Evolutionary conservation across 1,140 invertebrate species (phyloP).

Genomic region (Papilio machaon): DNA sequence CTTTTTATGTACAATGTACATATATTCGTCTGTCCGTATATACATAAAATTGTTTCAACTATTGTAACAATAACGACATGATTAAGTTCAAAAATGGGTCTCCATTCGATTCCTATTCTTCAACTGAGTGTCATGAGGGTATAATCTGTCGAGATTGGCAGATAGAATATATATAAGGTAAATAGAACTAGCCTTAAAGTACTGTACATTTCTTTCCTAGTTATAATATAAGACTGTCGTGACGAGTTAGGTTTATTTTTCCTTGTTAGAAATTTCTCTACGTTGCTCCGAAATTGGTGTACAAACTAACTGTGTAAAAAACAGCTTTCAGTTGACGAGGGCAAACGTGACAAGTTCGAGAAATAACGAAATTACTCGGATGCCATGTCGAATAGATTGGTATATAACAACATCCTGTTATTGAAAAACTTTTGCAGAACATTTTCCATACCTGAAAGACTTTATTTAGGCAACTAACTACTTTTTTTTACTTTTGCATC

Average conservation of each 20-base stretch:
- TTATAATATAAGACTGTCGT: not conserved
- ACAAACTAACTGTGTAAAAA: not conserved
- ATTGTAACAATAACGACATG: too few species aligned
- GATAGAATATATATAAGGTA: not conserved
- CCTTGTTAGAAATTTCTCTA: not conserved
- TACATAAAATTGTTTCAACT: too few species aligned
- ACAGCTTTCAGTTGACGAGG: constrained; percentile 16
- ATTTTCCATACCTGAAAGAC: not conserved
- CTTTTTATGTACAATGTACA: too few species aligned
- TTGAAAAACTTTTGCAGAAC: not conserved
- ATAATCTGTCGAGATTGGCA: too few species aligned
- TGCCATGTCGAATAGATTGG: constrained; percentile 13
- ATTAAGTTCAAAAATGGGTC: too few species aligned
- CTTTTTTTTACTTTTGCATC: not conserved
- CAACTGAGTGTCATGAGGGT: too few species aligned
- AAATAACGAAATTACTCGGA: constrained; percentile 18
- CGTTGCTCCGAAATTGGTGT: not conserved
- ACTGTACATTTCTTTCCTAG: not conserved
- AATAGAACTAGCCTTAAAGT: not conserved
- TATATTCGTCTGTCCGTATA: too few species aligned
- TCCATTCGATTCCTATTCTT: too few species aligned
- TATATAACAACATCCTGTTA: constrained; percentile 8
- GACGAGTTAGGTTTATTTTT: too few species aligned
- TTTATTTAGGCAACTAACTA: not conserved
- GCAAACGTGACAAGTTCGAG: constrained; percentile 12